These are phyloP conservation scores for Mylabris sibirica DNA, from an alignment of 2,888 invertebrate species.

Conservation along the genomic window DNA sequence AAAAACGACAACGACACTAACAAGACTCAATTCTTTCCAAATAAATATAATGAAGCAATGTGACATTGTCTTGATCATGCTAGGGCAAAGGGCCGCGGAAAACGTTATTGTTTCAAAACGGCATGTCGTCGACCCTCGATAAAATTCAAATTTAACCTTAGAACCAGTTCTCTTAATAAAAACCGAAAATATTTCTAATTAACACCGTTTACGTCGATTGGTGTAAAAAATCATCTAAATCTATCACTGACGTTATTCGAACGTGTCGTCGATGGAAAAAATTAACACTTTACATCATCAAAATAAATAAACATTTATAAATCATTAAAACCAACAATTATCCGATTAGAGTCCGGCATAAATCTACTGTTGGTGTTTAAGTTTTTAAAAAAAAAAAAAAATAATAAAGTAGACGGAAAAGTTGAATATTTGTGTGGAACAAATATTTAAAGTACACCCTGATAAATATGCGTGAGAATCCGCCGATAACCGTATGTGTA, in stretches of 20 bases:
- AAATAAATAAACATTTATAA: no score
- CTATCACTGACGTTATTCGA: no score
- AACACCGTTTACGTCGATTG: no score
- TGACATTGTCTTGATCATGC: neutral
- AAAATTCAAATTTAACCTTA: neutral
- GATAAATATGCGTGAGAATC: conserved; percentile 31
- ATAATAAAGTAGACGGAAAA: neutral
- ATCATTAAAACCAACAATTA: neutral
- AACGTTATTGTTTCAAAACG: no score
- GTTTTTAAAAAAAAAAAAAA: neutral
- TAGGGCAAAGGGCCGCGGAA: no score
- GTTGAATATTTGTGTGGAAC: neutral
- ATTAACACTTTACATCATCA: no score
- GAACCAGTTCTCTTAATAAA: neutral
- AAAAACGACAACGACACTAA: neutral
- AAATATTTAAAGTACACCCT: conserved; percentile 15
- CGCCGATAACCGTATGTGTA: conserved; percentile 8
- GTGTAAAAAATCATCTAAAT: no score
- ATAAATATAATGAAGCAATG: no score
- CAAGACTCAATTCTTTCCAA: neutral
- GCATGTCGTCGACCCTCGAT: no score
- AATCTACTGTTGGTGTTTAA: neutral
- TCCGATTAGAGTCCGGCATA: no score
- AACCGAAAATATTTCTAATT: no score
- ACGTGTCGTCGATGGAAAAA: no score